These are phyloP conservation scores for Cherax quadricarinatus DNA, from an alignment of 1,140 invertebrate species.

Conservation along the genomic window DNA sequence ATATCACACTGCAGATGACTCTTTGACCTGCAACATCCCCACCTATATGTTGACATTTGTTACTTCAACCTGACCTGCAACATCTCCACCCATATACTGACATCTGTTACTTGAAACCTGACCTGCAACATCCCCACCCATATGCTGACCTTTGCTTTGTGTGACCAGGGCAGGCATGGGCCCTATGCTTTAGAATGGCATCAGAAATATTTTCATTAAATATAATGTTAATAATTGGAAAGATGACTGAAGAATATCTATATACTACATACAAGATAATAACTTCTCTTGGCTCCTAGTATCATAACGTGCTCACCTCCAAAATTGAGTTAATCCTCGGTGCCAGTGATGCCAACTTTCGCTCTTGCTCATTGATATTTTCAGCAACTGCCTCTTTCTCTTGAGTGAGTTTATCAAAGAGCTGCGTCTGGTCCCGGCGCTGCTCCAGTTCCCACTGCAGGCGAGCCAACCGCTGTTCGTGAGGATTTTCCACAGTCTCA, in stretches of 20 bases:
- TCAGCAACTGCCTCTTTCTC: constrained; percentile 86
- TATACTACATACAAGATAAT: background rate
- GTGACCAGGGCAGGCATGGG: too few species aligned
- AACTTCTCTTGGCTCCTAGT: background rate
- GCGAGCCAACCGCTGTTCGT: constrained; percentile 89
- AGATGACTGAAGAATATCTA: background rate
- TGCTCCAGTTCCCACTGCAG: constrained; percentile 95
- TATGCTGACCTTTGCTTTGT: too few species aligned
- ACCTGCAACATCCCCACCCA: too few species aligned
- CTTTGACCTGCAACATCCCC: too few species aligned
- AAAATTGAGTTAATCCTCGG: constrained; percentile 87
- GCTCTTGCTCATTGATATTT: constrained; percentile 88
- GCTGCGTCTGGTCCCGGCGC: constrained; percentile 87
- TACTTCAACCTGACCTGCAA: too few species aligned
- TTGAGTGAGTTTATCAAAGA: constrained; percentile 86
- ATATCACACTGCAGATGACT: too few species aligned
- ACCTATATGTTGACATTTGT: too few species aligned
- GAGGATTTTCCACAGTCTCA: constrained; percentile 83
- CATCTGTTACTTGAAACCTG: too few species aligned
- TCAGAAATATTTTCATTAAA: too few species aligned
- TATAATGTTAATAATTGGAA: too few species aligned
- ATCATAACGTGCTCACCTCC: constrained; percentile 78
- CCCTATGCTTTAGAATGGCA: too few species aligned
- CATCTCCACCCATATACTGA: too few species aligned
- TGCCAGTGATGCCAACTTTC: constrained; percentile 87